Conservation (phyloP, 2,113 vertebrate species). For the Neodontobutis hainanensis region DNA sequence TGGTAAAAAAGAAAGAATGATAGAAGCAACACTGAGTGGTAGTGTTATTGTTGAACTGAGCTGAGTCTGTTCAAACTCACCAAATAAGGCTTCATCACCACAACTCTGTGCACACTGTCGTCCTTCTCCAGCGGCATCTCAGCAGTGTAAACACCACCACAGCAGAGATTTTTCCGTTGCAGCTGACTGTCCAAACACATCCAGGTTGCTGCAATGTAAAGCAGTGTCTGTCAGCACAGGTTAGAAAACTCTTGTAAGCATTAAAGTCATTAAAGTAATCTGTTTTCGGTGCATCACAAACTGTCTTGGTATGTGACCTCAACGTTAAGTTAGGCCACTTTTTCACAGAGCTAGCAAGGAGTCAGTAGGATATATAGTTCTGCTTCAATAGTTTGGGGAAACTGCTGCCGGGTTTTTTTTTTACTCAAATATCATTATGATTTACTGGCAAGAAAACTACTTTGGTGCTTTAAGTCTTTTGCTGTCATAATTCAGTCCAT, state of each 20-base stretch:
- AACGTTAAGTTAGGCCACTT: background rate
- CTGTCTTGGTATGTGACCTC: background rate
- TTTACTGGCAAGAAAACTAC: too few species aligned
- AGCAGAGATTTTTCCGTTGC: slow-evolving; percentile 38
- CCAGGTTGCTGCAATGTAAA: slow-evolving; percentile 13
- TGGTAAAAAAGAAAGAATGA: background rate
- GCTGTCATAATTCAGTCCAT: too few species aligned
- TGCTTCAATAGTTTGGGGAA: too few species aligned
- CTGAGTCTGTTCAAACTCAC: slow-evolving; percentile 25
- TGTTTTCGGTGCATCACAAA: background rate
- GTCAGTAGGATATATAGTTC: too few species aligned
- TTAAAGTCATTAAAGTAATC: background rate
- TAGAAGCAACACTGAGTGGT: background rate
- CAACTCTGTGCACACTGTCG: slow-evolving; percentile 11
- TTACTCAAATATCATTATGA: too few species aligned
- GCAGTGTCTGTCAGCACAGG: background rate
- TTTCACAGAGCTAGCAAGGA: background rate
- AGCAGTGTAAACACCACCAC: slow-evolving; percentile 51
- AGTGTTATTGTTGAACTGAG: background rate
- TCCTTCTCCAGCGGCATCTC: slow-evolving; percentile 2
- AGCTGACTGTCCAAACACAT: slow-evolving; percentile 42
- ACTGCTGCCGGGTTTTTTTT: too few species aligned
- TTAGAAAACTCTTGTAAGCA: background rate
- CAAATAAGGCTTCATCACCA: slow-evolving; percentile 61
- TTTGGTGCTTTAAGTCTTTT: too few species aligned